Percentiles rank a stretch among this genome's conserved stretches.
Evolutionary conservation across 2,113 vertebrate species (phyloP).

Genomic region (Baryphthengus martii): DNA sequence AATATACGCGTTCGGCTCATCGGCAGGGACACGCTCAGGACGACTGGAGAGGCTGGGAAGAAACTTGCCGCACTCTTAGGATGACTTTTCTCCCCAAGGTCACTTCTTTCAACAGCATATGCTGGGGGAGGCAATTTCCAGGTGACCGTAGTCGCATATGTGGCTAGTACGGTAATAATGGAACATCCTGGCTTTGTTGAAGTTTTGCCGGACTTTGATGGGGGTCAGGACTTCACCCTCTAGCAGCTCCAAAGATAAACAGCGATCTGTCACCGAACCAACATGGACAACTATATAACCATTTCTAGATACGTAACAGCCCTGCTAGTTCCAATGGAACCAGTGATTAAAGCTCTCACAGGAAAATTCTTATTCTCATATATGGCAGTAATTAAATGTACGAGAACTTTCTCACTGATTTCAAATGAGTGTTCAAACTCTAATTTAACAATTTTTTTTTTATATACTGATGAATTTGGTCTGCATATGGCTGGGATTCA

Average conservation of each 20-base stretch:
- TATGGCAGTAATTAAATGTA: neutral
- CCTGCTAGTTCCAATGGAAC: neutral
- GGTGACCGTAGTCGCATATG: neutral
- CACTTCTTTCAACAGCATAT: neutral
- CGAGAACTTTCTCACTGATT: slow-evolving; percentile 6
- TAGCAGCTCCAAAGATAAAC: neutral
- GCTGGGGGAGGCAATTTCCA: neutral
- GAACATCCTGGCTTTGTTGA: neutral
- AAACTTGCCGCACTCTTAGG: neutral
- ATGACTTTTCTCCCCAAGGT: neutral
- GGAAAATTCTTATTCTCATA: neutral
- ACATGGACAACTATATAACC: neutral
- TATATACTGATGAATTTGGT: neutral
- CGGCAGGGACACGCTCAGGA: fast-evolving
- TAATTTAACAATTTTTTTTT: neutral
- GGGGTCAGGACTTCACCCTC: neutral
- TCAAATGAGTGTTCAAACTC: neutral
- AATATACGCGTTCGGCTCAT: neutral
- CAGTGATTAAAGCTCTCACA: neutral
- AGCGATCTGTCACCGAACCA: neutral
- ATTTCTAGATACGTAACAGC: neutral
- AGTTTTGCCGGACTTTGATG: neutral
- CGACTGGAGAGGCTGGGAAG: neutral
- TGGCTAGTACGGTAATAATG: neutral
- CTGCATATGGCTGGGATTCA: neutral